A percentile compares a stretch with the other conserved stretches of the same genome.
phyloP scores from a whole-genome alignment of 2,113 vertebrate genomes.

The Elachura formosa region DNA sequence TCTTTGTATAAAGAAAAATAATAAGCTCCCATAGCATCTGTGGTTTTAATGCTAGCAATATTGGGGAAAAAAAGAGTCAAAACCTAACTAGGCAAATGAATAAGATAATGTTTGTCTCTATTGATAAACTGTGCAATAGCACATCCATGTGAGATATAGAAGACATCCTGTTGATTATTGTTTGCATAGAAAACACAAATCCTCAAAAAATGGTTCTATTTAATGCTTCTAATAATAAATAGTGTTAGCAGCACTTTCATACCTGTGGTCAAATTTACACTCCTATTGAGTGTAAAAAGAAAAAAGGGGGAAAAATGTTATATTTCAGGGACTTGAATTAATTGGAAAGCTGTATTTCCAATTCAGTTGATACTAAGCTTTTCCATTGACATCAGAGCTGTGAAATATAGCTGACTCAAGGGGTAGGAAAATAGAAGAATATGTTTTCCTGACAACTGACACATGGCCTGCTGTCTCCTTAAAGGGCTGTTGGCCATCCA shows the following conservation, averaged over 20 bases:
- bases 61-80: not conserved
- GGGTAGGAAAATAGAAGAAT: conserved; percentile 32
- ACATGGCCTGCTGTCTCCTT: conserved; percentile 32
- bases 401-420: conserved; percentile 60
- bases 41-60: not conserved
- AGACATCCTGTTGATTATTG: not conserved
- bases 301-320: not conserved
- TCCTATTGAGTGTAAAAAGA: not conserved
- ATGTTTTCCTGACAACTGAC: conserved; percentile 56
- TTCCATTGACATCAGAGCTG: not conserved
- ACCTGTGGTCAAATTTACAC: not conserved
- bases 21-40: not conserved
- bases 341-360: conserved; percentile 28
- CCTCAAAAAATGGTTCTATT: not conserved
- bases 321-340: conserved; percentile 18
- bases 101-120: not conserved
- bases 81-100: not conserved
- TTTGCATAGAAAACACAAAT: not conserved
- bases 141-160: not conserved
- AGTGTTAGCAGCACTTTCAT: not conserved
- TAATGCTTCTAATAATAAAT: not conserved
- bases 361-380: conserved; percentile 17
- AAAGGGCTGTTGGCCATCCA: conserved; percentile 1
- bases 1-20: not conserved
- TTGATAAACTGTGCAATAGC: not conserved